These are phyloP conservation scores for Girardinichthys multiradiatus DNA, from an alignment of 2,113 vertebrate species.

Conservation along the genomic window DNA sequence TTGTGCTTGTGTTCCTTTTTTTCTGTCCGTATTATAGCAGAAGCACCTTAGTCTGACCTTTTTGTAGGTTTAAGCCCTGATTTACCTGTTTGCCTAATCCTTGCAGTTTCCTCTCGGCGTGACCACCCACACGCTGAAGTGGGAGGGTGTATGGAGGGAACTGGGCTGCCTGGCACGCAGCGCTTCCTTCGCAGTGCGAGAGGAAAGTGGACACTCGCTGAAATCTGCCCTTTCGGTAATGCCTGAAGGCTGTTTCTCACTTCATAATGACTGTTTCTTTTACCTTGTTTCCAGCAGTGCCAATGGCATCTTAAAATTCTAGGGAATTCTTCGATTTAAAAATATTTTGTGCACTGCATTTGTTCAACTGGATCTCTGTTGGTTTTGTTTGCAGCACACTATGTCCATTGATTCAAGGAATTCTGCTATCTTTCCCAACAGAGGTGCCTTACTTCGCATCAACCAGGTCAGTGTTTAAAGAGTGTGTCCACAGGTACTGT, in stretches of 20 bases:
- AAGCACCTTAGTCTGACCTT: no score
- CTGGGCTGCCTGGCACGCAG: slow-evolving; percentile 93
- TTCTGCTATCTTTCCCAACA: slow-evolving; percentile 89
- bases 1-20: background rate
- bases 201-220: slow-evolving; percentile 94
- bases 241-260: background rate
- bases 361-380: background rate
- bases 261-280: background rate
- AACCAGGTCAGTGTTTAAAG: slow-evolving; percentile 85
- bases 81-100: background rate
- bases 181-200: slow-evolving; percentile 92
- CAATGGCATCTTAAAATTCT: no score
- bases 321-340: no score
- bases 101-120: slow-evolving; percentile 89
- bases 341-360: no score
- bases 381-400: slow-evolving; percentile 83
- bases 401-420: slow-evolving; percentile 93
- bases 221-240: slow-evolving; percentile 93
- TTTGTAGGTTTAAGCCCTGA: background rate
- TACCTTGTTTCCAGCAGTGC: background rate
- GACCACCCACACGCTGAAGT: slow-evolving; percentile 91
- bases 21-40: background rate
- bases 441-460: slow-evolving; percentile 90
- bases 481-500: background rate
- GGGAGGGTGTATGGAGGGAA: slow-evolving; percentile 96